Evolutionary conservation across 2,888 invertebrate genomes (phyloP), one percentile per base, ranked within the genome.

Genomic region (Tuberolachnus salignus): DNA sequence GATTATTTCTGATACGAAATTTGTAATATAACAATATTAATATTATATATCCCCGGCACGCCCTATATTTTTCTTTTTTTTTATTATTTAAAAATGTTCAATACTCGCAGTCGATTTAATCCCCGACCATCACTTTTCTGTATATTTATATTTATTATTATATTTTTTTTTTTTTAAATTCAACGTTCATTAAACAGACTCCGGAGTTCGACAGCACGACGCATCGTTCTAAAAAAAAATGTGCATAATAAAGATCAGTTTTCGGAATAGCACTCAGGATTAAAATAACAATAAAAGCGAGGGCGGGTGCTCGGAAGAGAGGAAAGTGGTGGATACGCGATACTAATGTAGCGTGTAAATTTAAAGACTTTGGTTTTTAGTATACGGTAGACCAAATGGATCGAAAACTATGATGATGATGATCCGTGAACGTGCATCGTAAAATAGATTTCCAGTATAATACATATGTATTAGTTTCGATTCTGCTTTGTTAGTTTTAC

Each of bases 331-430:
- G 61, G 34, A 78, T 78, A 78, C 78, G 49, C 59, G 23, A 51
- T 69, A 69, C 78, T 78, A 78, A 78, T 78, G 78, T 78, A 78
- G 78, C 78, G 78, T 78, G 78, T 78, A 78, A 78, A 78, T 78
- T 78, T 78, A 78, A 78, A 78, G 78, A 78, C 78, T 78, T 78
- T 61, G 69, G 78, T 59, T 78, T 78, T 78, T 69, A 69, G 59
- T 59, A n/a, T n/a, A 78, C 51, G 59, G 67, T 78, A 78, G 34
- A 78, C 51, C 69, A 78, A 78, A 78, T 78, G 78, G 69, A 78
- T 78, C 42, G 78, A 69, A 78, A 78, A 67, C 67, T 78, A 78
- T 69, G 78, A 78, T 78, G 78, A 78, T 69, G 78, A 78, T 78
- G 78, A 78, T 59, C 59, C 69, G 49, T 61, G 78, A 78, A 78